These are phyloP conservation scores for Puffinus mauretanicus DNA, from an alignment of 2,113 vertebrate genomes.

Conservation along the genomic window DNA sequence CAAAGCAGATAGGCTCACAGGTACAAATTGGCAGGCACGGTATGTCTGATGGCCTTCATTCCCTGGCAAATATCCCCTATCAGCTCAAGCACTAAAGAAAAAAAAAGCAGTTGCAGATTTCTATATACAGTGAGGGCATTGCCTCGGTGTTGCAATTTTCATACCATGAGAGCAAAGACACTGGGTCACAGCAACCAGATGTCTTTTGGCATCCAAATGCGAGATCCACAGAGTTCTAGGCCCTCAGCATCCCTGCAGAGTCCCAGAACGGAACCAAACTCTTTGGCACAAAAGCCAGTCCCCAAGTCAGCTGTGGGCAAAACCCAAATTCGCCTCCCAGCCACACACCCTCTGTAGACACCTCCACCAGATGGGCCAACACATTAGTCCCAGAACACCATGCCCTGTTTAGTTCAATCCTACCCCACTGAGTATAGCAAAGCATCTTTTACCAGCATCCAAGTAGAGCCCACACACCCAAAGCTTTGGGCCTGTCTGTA, in stretches of 20 bases:
- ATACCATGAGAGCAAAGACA: neutral
- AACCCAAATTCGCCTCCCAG: neutral
- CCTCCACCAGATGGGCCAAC: neutral
- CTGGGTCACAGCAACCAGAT: neutral
- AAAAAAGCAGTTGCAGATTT: neutral
- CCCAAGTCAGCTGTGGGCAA: neutral
- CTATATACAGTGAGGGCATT: neutral
- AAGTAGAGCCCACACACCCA: neutral
- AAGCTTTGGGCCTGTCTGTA: neutral
- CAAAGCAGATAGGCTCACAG: neutral
- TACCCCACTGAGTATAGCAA: neutral
- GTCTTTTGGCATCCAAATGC: neutral
- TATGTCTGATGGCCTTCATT: neutral
- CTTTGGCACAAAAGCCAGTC: neutral
- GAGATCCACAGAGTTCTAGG: neutral
- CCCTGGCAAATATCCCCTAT: neutral
- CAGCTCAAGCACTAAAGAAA: neutral
- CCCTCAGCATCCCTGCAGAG: neutral
- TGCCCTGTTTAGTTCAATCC: neutral
- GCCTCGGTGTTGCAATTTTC: neutral
- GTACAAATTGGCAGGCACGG: neutral
- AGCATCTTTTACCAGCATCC: neutral
- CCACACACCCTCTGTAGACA: neutral
- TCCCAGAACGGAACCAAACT: neutral
- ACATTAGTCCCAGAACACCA: neutral